A percentile compares a stretch with the other conserved stretches of the same genome.
These are phyloP conservation scores for Dorcus parallelipipedus DNA, from an alignment of 2,888 invertebrate species.

Conservation along the genomic window DNA sequence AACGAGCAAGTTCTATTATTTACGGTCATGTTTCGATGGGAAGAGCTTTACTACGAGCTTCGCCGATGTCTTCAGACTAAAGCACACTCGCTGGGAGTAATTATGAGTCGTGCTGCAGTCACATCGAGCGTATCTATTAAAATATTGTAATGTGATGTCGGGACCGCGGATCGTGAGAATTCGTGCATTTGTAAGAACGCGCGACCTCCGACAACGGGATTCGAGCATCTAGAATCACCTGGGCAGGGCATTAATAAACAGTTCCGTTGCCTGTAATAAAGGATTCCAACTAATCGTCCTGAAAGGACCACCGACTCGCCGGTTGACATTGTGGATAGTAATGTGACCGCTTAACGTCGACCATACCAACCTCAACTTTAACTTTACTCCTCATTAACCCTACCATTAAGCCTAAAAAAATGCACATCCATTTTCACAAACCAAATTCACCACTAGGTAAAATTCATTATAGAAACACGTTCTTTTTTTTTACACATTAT, in stretches of 20 bases:
- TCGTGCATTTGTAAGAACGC: constrained; percentile 31
- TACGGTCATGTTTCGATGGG: constrained; percentile 10
- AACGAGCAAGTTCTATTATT: constrained; percentile 5
- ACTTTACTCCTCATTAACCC: constrained; percentile 13
- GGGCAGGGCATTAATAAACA: constrained; percentile 29
- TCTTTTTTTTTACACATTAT: too few relatives aligned
- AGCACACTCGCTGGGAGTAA: constrained; percentile 22
- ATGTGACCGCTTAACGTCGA: constrained; percentile 8
- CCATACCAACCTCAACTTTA: constrained; percentile 15
- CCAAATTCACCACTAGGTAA: too few relatives aligned
- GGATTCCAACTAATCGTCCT: constrained; percentile 25
- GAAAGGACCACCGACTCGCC: constrained; percentile 18
- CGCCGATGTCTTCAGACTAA: constrained; percentile 15
- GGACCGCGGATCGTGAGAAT: constrained; percentile 34
- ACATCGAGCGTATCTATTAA: constrained; percentile 28
- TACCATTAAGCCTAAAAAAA: neutral
- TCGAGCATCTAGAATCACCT: constrained; percentile 32
- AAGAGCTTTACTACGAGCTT: constrained; percentile 13
- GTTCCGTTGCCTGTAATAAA: constrained; percentile 22
- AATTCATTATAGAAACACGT: too few relatives aligned
- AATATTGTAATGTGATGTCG: constrained; percentile 31
- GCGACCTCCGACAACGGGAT: constrained; percentile 33
- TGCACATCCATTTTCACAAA: neutral
- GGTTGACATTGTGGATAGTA: neutral
- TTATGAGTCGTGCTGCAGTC: constrained; percentile 31